Conservation (phyloP, 2,113 vertebrate species). For the Anas platyrhynchos region DNA sequence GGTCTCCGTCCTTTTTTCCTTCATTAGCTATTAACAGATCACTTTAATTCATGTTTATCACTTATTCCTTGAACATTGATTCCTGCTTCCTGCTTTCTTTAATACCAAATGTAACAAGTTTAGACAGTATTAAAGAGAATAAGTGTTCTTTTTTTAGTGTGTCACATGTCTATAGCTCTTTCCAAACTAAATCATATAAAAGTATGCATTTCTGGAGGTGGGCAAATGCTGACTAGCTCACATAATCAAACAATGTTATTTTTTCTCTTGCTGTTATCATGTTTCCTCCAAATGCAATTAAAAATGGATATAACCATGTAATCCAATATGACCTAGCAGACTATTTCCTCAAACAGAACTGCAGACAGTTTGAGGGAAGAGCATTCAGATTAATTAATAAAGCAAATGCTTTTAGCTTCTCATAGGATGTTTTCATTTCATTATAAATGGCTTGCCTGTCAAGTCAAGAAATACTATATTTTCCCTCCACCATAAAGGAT, state of each 20-base stretch:
- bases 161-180: background rate
- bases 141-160: background rate
- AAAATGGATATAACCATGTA: slow-evolving; percentile 34
- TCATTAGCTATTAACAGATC: background rate
- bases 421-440: slow-evolving; percentile 17
- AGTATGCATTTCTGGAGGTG: background rate
- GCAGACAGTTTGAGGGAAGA: background rate
- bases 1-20: background rate
- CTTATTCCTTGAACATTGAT: background rate
- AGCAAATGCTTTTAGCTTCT: slow-evolving; percentile 39
- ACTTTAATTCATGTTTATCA: background rate
- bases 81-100: background rate
- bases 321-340: slow-evolving; percentile 18
- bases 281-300: slow-evolving; percentile 65
- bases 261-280: slow-evolving; percentile 29
- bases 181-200: background rate
- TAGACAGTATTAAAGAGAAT: background rate
- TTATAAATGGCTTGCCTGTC: background rate
- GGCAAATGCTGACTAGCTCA: background rate
- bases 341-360: slow-evolving; percentile 17
- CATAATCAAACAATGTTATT: background rate
- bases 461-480: slow-evolving; percentile 2
- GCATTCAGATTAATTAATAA: slow-evolving; percentile 40
- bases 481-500: slow-evolving; percentile 10
- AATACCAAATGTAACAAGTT: background rate